Evolutionary conservation across 2,797 vertebrate genomes (phyloP).

Genomic region (Pygocentrus nattereri): DNA sequence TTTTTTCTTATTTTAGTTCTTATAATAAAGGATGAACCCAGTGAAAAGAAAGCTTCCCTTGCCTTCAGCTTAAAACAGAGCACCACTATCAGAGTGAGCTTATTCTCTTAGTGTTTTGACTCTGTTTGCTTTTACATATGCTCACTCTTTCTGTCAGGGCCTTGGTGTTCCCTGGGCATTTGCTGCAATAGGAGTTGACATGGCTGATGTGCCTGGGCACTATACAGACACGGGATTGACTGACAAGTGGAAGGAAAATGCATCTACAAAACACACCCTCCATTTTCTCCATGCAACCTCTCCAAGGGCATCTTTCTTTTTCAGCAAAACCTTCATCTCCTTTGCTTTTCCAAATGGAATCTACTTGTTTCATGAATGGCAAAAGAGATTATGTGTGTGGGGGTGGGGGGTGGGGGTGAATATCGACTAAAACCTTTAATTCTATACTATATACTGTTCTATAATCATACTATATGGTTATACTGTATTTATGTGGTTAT

Average conservation of each 20-base stretch:
- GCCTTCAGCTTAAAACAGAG: background rate
- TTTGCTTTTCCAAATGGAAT: slow-evolving; percentile 30
- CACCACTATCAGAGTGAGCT: background rate
- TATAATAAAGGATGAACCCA: no score
- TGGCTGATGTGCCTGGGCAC: slow-evolving; percentile 27
- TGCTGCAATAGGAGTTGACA: slow-evolving; percentile 42
- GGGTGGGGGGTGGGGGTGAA: background rate
- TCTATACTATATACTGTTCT: no score
- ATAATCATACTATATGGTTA: background rate
- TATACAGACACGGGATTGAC: slow-evolving; percentile 19
- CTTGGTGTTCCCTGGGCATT: slow-evolving; percentile 16
- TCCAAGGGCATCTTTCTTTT: slow-evolving; percentile 1
- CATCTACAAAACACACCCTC: slow-evolving; percentile 31
- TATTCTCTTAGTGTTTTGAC: slow-evolving; percentile 28
- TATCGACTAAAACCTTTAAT: background rate
- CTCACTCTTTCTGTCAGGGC: slow-evolving; percentile 27
- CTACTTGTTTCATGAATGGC: slow-evolving; percentile 34
- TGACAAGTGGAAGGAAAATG: slow-evolving; percentile 46
- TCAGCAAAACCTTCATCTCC: slow-evolving; percentile 5
- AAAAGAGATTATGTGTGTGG: slow-evolving; percentile 16
- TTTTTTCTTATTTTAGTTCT: no score
- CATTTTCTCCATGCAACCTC: slow-evolving; percentile 18
- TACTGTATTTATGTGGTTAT: background rate
- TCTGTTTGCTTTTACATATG: slow-evolving; percentile 19
- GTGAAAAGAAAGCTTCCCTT: background rate